Percentiles rank a stretch among this genome's conserved stretches.
phyloP scores from a whole-genome alignment of 2,113 vertebrate genomes.

The Sinocyclocheilus rhinocerous region DNA sequence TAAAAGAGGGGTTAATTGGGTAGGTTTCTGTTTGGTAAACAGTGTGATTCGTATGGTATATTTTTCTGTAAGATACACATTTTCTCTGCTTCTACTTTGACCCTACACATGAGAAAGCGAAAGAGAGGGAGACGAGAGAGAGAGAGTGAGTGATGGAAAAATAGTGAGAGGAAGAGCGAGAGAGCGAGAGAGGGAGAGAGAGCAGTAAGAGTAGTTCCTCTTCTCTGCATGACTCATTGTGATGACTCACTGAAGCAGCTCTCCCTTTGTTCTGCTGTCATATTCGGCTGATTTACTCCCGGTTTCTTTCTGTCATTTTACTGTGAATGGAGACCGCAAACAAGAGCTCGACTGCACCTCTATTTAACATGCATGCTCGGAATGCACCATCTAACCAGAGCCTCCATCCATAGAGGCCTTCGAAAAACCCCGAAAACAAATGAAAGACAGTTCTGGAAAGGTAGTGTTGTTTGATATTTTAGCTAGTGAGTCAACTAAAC shows the following conservation, averaged over 20 bases:
- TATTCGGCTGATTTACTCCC: conserved; percentile 69
- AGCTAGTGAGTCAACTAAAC: neutral
- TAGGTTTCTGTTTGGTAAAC: conserved; percentile 38
- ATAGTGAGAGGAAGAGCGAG: conserved; percentile 35
- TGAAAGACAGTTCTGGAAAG: neutral
- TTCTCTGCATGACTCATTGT: conserved; percentile 67
- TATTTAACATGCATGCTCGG: conserved; percentile 21
- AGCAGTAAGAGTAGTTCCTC: conserved; percentile 75
- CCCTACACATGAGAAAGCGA: neutral
- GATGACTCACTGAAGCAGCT: conserved; percentile 78
- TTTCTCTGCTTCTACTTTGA: neutral
- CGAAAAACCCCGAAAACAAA: conserved; percentile 6
- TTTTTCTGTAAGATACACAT: conserved; percentile 22
- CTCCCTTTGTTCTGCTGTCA: conserved; percentile 76
- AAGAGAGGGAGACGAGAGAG: neutral
- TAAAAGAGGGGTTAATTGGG: conserved; percentile 22
- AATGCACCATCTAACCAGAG: conserved; percentile 2
- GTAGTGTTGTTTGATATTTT: neutral
- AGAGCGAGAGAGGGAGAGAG: conserved; percentile 45
- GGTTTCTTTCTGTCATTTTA: conserved; percentile 58
- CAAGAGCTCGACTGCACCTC: conserved; percentile 9
- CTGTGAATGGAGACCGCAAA: conserved; percentile 42
- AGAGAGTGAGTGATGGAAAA: neutral
- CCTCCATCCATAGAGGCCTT: neutral
- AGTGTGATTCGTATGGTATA: conserved; percentile 15